A percentile compares a stretch with the other conserved stretches of the same genome.
phyloP scores from a whole-genome alignment of 2,888 invertebrate species.

The Parelbella ahira region DNA sequence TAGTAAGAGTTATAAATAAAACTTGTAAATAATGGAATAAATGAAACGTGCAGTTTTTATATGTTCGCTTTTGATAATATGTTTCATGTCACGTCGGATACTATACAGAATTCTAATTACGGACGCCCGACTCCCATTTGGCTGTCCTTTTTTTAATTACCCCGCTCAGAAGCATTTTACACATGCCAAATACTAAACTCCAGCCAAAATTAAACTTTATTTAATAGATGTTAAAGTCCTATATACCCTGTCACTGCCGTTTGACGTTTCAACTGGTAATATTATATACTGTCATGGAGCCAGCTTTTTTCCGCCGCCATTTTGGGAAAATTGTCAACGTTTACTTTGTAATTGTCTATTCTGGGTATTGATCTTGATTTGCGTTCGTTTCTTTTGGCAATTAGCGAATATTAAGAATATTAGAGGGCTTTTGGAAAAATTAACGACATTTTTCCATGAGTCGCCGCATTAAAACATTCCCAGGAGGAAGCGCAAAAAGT shows the following conservation, averaged over 20 bases:
- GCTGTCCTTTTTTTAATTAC: constrained; percentile 44
- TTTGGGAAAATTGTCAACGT: constrained; percentile 40
- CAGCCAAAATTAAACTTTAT: constrained; percentile 8
- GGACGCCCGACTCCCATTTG: neutral
- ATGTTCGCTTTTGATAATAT: too few species aligned
- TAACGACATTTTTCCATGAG: constrained; percentile 12
- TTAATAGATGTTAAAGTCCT: neutral
- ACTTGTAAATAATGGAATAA: too few species aligned
- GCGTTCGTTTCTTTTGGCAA: constrained; percentile 14
- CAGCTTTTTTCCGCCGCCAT: constrained; percentile 36
- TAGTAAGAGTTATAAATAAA: too few species aligned
- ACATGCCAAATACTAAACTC: constrained; percentile 24
- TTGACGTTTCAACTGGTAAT: constrained; percentile 23
- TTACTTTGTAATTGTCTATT: constrained; percentile 19
- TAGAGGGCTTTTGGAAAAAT: constrained; percentile 1
- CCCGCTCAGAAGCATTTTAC: constrained; percentile 30
- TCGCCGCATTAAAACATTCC: too few species aligned
- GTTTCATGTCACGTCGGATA: too few species aligned
- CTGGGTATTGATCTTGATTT: constrained; percentile 18
- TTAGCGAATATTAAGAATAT: constrained; percentile 5
- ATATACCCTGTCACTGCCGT: neutral
- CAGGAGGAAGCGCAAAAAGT: too few species aligned
- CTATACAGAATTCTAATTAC: too few species aligned
- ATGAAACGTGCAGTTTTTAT: too few species aligned
- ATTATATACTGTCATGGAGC: constrained; percentile 33